Evolutionary conservation across 2,888 invertebrate genomes (phyloP).

Genomic region (Lottia scabra): DNA sequence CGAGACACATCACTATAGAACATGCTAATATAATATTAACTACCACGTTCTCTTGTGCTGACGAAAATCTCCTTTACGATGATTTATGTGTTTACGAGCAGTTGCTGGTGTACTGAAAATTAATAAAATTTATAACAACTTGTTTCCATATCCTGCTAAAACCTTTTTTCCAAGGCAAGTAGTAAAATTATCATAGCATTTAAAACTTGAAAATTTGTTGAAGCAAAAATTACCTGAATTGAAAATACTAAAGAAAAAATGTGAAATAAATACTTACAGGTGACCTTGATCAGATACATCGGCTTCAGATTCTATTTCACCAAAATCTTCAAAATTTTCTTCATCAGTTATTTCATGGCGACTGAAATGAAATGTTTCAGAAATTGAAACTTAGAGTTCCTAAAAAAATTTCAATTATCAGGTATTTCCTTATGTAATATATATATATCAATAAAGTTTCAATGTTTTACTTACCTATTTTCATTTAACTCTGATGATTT

Average conservation of each 20-base stretch:
- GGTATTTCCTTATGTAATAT: too few species aligned
- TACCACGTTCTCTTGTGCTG: constrained; percentile 40
- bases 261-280: constrained; percentile 37
- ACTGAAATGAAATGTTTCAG: constrained; percentile 38
- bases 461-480: constrained; percentile 27
- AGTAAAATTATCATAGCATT: too few species aligned
- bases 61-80: constrained; percentile 30
- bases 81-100: constrained; percentile 26
- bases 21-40: constrained; percentile 2
- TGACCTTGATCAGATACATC: constrained; percentile 40
- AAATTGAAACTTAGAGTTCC: too few species aligned
- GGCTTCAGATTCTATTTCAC: constrained; percentile 73
- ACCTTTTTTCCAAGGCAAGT: too few species aligned
- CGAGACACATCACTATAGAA: constrained; percentile 6
- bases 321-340: constrained; percentile 69
- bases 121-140: neutral
- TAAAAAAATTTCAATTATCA: too few species aligned
- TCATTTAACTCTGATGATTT: constrained; percentile 43
- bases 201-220: too few species aligned
- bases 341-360: constrained; percentile 55
- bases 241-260: too few species aligned
- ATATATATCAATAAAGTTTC: too few species aligned
- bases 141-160: too few species aligned
- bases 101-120: constrained; percentile 34
- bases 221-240: too few species aligned